A percentile compares a stretch with the other conserved stretches of the same genome.
phyloP scores from a whole-genome alignment of 2,888 invertebrate species.

The Andrena fulva region DNA sequence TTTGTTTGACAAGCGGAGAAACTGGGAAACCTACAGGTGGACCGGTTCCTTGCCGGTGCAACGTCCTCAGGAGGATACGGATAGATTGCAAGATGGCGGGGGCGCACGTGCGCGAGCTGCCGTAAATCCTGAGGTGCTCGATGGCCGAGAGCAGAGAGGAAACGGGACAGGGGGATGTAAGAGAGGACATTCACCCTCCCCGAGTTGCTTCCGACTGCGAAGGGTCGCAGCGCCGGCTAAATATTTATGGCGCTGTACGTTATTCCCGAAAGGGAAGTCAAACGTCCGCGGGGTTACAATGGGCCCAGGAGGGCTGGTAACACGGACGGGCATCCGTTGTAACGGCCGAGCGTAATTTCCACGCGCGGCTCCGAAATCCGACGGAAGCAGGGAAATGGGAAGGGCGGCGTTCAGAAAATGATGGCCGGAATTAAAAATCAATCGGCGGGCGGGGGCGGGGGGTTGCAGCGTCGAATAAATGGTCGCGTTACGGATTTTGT shows the following conservation, averaged over 20 bases:
- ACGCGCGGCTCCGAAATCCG: conserved; percentile 2
- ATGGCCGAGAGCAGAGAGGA: conserved; percentile 27
- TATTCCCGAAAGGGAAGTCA: conserved; percentile 54
- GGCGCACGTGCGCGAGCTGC: conserved; percentile 33
- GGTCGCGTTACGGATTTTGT: conserved; percentile 32
- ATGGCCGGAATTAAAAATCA: conserved; percentile 49
- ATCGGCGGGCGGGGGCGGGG: conserved; percentile 5
- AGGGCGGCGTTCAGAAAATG: conserved; percentile 10
- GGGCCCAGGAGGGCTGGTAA: not conserved
- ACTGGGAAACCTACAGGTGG: conserved; percentile 1
- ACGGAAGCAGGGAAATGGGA: not conserved
- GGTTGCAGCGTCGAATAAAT: conserved; percentile 32
- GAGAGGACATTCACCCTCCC: conserved; percentile 26
- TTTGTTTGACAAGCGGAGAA: conserved; percentile 11
- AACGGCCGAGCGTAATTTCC: conserved; percentile 36
- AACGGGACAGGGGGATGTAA: not conserved
- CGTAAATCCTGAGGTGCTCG: conserved; percentile 59
- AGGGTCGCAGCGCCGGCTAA: conserved; percentile 43
- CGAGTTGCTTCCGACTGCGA: conserved; percentile 6
- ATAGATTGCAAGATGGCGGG: conserved; percentile 41
- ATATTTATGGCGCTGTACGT: conserved; percentile 71
- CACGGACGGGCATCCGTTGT: not conserved
- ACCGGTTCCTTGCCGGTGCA: conserved; percentile 41
- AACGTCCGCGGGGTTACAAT: conserved; percentile 27
- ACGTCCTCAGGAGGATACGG: conserved; percentile 25